Evolutionary conservation across 1,140 invertebrate genomes (phyloP), one percentile per base, ranked within the genome.

Genomic region (Zaprionus camerounensis): DNA sequence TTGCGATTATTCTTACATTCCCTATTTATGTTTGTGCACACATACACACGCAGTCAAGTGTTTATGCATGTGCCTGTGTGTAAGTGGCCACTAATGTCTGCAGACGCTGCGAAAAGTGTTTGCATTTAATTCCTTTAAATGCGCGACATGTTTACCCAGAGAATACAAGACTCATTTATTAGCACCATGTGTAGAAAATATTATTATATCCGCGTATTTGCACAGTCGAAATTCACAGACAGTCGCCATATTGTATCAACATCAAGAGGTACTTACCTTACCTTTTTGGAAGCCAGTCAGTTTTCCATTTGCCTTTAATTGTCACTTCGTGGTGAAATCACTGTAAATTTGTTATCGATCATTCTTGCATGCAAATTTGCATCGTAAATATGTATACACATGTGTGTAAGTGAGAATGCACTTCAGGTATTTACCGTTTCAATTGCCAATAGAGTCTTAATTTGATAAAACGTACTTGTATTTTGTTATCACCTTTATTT

Each of bases 111-210:
- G 31, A 3, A 58, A 69, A 69, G 31, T 76, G 74, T 76, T 76
- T 76, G 61, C 70, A 63, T 76, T 76, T 76, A 76, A 76, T 76
- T 76, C 69, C 56, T 62, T 62, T 46, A 66, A 72, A 76, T 76
- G 57, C 49, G 46, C 73, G 61, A 59, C 59, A 66, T 72, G 69
- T 76, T 72, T 76, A 57, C 38, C 41, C 64, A 26, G 62, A 26
- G 49, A 46, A 17, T 53, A 65, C 20, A 41, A 63, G 55, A 28
- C 17, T n/a, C 66, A 63, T 44, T 70, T 62, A 36, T 31, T 61
- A 34, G 46, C 28, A 15, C 12, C 0, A 3, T 34, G 34, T 58
- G 12, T 7, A 6, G 12, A 67, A 67, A 67, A 55, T 58, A 38
- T 67, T 57, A n/a, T 36, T 67, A 12, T 55, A 28, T 46, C 24